Evolutionary conservation across 2,888 invertebrate species (phyloP), one percentile per base, ranked within the genome.

Genomic region (Tipula lateralis): DNA sequence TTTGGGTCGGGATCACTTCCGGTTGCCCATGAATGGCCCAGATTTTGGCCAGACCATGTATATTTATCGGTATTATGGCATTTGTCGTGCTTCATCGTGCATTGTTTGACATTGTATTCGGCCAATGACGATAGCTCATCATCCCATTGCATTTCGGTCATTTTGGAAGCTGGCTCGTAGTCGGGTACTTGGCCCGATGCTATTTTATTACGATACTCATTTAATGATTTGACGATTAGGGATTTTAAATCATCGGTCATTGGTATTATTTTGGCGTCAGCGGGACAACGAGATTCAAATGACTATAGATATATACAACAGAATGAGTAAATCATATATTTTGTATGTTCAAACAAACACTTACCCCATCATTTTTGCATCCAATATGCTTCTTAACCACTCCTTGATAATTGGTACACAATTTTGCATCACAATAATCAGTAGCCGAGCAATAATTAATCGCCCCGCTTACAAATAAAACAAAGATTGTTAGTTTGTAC

Each of bases 141-240:
- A 1, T 82, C 82, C 82, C 82, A 82, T 36, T 66, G 66, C 66
- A 66, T 66, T 24, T 66, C 24, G 9, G 82, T 29, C 16, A 82
- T 30, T 13, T 30, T 16, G 0, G 82, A n/a, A 5, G 82, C 82
- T 30, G 82, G 13, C 6, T 29, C 16, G 16, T 82, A 82, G 2
- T 32, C 82, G 1, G 13, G 4, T 16, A 82, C n/a, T 5, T 82
- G 3, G 13, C 82, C 82, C 2, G 82, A 82, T 30, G 82, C 82
- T n/a, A 82, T 82, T 32, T 82, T 12, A 29, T 82, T 82, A 82
- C 82, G 82, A 82, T 30, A 82, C 13, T 82, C 82, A 30, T 82
- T 82, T 30, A 82, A 30, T 9, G 7, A 16, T 0, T 82, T 30
- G 5, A 82, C n/a, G 32, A 82, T 82, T 16, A 32, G 6, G 2